These are phyloP conservation scores for Pristis pectinata DNA, from an alignment of 2,797 vertebrate species.

Conservation along the genomic window DNA sequence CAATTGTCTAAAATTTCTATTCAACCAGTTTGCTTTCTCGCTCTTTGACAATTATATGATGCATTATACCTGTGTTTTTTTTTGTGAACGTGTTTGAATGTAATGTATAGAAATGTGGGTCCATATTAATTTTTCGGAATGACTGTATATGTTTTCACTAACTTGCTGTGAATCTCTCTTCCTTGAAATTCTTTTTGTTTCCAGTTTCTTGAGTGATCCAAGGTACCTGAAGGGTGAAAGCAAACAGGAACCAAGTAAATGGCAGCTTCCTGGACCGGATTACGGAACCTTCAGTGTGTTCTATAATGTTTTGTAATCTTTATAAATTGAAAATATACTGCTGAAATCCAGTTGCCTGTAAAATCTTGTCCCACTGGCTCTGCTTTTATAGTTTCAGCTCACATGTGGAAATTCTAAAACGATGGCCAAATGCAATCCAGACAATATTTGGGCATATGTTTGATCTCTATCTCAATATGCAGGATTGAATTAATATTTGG, in stretches of 20 bases:
- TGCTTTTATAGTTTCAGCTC: background rate
- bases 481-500: background rate
- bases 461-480: background rate
- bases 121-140: background rate
- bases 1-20: background rate
- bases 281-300: background rate
- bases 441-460: background rate
- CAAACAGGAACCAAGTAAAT: background rate
- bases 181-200: background rate
- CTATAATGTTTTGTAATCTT: background rate
- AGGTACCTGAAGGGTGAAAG: background rate
- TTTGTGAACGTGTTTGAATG: background rate
- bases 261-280: background rate
- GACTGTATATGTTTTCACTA: background rate
- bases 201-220: slow-evolving; percentile 21
- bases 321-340: background rate
- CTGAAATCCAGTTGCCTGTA: background rate
- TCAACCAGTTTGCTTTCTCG: background rate
- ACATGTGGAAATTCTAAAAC: background rate
- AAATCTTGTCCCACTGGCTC: background rate
- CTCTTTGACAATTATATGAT: background rate
- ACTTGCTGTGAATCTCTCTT: background rate
- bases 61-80: too few species aligned
- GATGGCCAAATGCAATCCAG: background rate
- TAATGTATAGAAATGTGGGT: background rate